Evolutionary conservation across 2,797 vertebrate species (phyloP).

Genomic region (Gallinago solitaria): DNA sequence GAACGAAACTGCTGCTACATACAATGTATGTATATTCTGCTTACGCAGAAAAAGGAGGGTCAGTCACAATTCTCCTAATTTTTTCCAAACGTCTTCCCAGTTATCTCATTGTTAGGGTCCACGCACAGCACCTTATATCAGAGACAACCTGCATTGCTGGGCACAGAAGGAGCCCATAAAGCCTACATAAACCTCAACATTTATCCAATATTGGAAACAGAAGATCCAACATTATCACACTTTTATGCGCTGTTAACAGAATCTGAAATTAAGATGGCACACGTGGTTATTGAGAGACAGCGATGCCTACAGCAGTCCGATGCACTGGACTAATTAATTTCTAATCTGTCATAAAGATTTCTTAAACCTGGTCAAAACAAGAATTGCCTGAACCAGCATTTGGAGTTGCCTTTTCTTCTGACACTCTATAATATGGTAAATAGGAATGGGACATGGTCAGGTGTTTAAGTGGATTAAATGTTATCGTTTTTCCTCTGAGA

Average conservation of each 20-base stretch:
- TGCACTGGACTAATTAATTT: constrained; percentile 49
- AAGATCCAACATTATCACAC: not conserved
- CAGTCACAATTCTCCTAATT: not conserved
- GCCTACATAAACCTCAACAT: not conserved
- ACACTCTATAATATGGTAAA: not conserved
- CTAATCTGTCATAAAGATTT: not conserved
- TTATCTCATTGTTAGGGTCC: not conserved
- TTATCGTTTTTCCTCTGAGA: not conserved
- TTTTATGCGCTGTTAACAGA: constrained; percentile 32
- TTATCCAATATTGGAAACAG: constrained; percentile 33
- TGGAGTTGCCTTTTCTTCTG: not conserved
- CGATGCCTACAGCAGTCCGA: constrained; percentile 26
- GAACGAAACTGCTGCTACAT: not conserved
- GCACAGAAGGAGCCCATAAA: not conserved
- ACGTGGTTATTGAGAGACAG: constrained; percentile 22
- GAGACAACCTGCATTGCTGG: not conserved
- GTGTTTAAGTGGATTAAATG: constrained; percentile 30
- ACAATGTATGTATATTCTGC: too few relatives aligned
- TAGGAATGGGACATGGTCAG: not conserved
- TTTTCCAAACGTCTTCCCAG: not conserved
- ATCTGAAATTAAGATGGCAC: constrained; percentile 49
- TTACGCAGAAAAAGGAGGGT: not conserved
- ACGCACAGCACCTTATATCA: not conserved
- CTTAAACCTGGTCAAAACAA: not conserved
- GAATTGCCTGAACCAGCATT: not conserved